phyloP scores from a whole-genome alignment of 2,113 vertebrate species.

The Empidonax traillii region DNA sequence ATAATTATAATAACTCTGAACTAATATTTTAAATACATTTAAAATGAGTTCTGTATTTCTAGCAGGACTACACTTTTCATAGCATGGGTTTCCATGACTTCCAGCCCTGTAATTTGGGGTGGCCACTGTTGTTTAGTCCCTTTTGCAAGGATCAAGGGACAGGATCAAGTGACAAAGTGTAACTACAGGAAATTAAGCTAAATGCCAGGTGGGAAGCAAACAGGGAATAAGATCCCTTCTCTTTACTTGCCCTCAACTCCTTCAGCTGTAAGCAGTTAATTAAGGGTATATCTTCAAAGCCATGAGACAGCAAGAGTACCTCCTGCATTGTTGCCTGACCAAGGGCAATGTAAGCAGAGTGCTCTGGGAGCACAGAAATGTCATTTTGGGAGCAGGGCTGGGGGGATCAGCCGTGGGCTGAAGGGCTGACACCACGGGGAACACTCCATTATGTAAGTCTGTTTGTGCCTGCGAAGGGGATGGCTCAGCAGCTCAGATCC shows the following conservation, averaged over 20 bases:
- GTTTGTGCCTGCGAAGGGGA: neutral
- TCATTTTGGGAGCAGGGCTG: neutral
- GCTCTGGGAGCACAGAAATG: neutral
- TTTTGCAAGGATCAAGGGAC: neutral
- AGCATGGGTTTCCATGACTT: neutral
- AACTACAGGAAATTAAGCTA: neutral
- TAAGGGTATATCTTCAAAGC: neutral
- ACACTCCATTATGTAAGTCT: rapidly evolving
- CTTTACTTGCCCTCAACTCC: rapidly evolving
- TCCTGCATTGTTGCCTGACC: neutral
- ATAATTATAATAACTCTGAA: neutral
- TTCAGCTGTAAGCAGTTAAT: neutral
- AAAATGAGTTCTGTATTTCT: neutral
- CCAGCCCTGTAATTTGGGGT: neutral
- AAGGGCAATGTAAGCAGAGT: neutral
- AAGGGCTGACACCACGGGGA: neutral
- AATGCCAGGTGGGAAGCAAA: neutral
- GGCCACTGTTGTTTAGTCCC: neutral
- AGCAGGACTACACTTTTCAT: neutral
- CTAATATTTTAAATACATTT: neutral
- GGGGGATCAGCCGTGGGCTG: neutral
- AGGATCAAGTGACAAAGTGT: neutral
- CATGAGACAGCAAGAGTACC: rapidly evolving
- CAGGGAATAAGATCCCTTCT: neutral
- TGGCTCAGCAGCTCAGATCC: neutral